phyloP scores from a whole-genome alignment of 2,113 vertebrate genomes.

The Hymenochirus boettgeri region DNA sequence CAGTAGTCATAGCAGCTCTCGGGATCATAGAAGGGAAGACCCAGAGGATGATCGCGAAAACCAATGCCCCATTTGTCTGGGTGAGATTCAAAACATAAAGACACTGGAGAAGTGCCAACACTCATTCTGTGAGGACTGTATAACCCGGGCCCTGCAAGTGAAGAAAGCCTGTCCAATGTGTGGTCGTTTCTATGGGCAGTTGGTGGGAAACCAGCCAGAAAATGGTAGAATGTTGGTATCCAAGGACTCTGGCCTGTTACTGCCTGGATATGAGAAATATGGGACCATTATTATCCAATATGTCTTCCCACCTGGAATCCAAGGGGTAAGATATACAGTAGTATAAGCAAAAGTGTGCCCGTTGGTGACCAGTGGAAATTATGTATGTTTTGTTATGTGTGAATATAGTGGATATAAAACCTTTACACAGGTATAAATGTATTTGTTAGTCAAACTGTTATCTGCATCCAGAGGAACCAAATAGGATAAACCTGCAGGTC shows the following conservation, averaged over 20 bases:
- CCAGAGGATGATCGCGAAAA: constrained; percentile 72
- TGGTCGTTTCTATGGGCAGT: constrained; percentile 84
- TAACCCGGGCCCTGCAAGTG: constrained; percentile 86
- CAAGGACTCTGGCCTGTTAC: constrained; percentile 76
- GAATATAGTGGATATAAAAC: too few relatives aligned
- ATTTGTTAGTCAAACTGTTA: too few relatives aligned
- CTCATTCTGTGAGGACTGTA: constrained; percentile 83
- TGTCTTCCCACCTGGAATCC: constrained; percentile 87
- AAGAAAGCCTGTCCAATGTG: constrained; percentile 91
- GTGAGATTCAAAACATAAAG: constrained; percentile 82
- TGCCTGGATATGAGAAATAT: constrained; percentile 85
- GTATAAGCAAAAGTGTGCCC: too few relatives aligned
- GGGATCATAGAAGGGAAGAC: constrained; percentile 56
- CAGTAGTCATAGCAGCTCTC: constrained; percentile 63
- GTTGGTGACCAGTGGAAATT: too few relatives aligned
- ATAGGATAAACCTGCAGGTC: too few relatives aligned
- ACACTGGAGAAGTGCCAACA: constrained; percentile 86
- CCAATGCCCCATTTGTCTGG: constrained; percentile 90
- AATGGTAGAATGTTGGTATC: constrained; percentile 89
- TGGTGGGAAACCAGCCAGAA: constrained; percentile 90
- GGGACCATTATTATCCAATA: constrained; percentile 95
- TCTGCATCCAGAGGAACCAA: too few relatives aligned
- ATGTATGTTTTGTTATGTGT: too few relatives aligned
- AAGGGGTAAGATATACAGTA: constrained; percentile 80
- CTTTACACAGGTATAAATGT: too few relatives aligned